These are phyloP conservation scores for Myathropa florea DNA, from an alignment of 2,888 invertebrate species.

Conservation along the genomic window DNA sequence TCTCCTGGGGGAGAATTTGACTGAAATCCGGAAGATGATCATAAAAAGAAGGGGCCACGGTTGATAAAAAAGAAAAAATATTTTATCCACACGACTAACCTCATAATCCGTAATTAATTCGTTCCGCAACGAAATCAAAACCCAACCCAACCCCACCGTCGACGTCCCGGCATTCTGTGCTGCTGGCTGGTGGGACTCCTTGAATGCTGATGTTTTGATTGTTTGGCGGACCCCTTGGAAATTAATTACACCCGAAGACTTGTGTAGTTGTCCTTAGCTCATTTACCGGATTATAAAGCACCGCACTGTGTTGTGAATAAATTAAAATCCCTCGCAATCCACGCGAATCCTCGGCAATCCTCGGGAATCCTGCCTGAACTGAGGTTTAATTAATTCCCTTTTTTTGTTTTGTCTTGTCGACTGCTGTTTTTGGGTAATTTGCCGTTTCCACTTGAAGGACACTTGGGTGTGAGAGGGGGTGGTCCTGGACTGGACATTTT, in stretches of 20 bases:
- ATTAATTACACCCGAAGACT: conserved; percentile 27
- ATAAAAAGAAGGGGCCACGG: too few species aligned
- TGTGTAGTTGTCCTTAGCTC: conserved; percentile 30
- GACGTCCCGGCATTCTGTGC: not conserved
- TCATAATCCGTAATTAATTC: conserved; percentile 68
- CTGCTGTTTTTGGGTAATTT: conserved; percentile 12
- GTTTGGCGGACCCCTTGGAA: conserved; percentile 3
- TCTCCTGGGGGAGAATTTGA: too few species aligned
- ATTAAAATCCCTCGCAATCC: not conserved
- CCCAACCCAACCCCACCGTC: not conserved
- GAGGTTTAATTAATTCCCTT: conserved; percentile 35
- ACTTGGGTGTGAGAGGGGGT: not conserved
- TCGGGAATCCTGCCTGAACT: not conserved
- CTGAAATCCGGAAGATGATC: not conserved
- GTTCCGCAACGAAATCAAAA: conserved; percentile 62
- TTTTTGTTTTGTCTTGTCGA: conserved; percentile 38
- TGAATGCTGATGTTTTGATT: conserved; percentile 46
- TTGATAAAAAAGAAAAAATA: not conserved
- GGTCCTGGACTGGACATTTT: not conserved
- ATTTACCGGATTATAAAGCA: conserved; percentile 58
- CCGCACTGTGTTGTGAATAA: conserved; percentile 2
- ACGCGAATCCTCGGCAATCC: not conserved
- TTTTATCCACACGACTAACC: conserved; percentile 68
- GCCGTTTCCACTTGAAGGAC: conserved; percentile 23
- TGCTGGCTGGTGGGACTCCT: not conserved